Percentiles rank a stretch among this genome's conserved stretches.
Conservation (phyloP, 2,888 invertebrate species). For the Byasa hedistus region DNA sequence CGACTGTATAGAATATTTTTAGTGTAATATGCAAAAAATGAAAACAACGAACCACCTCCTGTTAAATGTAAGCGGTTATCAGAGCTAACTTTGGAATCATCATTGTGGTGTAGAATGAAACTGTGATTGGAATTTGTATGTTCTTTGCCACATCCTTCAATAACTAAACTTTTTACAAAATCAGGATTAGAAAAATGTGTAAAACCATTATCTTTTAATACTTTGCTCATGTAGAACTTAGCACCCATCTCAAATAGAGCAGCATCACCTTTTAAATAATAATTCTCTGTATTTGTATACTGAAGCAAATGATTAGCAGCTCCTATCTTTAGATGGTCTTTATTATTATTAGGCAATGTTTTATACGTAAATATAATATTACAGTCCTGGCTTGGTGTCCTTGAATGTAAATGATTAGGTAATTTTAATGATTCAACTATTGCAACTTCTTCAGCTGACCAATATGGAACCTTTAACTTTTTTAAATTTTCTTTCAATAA, state of each 20-base stretch:
- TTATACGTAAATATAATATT: constrained; percentile 51
- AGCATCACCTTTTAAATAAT: constrained; percentile 83
- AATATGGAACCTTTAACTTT: constrained; percentile 80
- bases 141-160: constrained; percentile 86
- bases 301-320: constrained; percentile 74
- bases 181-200: constrained; percentile 87
- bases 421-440: constrained; percentile 82
- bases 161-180: constrained; percentile 86
- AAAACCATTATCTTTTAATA: constrained; percentile 73
- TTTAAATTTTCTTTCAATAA: constrained; percentile 82
- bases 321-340: constrained; percentile 80
- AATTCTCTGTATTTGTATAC: constrained; percentile 79
- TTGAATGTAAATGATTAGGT: constrained; percentile 84
- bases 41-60: constrained; percentile 86
- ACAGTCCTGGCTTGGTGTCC: constrained; percentile 76
- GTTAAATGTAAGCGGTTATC: constrained; percentile 85
- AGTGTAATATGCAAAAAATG: constrained; percentile 87
- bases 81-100: constrained; percentile 73
- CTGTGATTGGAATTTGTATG: constrained; percentile 76
- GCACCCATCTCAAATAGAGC: constrained; percentile 85
- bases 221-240: constrained; percentile 73
- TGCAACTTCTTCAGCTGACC: constrained; percentile 86
- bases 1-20: constrained; percentile 82
- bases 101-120: constrained; percentile 81
- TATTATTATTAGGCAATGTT: constrained; percentile 51